Conservation (phyloP, 1,140 invertebrate species). For the Bicyclus anynana region DNA sequence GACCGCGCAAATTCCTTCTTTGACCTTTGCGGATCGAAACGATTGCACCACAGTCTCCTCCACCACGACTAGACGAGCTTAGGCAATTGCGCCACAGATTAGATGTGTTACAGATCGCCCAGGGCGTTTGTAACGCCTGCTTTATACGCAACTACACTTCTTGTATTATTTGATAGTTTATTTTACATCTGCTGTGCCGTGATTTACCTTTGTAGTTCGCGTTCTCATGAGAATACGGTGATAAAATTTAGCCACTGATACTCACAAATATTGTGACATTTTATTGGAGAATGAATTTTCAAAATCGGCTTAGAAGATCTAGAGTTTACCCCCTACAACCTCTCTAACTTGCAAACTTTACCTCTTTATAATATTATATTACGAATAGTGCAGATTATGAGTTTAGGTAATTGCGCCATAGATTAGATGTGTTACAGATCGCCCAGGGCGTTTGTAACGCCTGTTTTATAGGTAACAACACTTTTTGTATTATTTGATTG, state of each 20-base stretch:
- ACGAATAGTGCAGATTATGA: no score
- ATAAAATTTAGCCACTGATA: no score
- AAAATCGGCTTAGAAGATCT: no score
- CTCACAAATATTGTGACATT: no score
- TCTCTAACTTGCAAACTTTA: no score
- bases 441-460: slow-evolving; percentile 20
- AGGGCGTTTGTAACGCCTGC: slow-evolving; percentile 18
- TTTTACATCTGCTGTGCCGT: no score
- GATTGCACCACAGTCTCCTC: slow-evolving; percentile 68
- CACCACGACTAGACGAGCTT: slow-evolving; percentile 64
- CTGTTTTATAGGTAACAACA: background rate
- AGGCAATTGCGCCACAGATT: slow-evolving; percentile 63
- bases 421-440: slow-evolving; percentile 57
- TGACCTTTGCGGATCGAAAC: slow-evolving; percentile 71
- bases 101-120: slow-evolving; percentile 48
- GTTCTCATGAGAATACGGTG: no score
- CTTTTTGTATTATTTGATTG: background rate
- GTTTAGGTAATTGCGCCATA: slow-evolving; percentile 64
- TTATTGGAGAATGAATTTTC: no score
- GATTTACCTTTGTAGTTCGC: no score
- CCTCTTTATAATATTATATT: no score
- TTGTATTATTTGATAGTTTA: background rate
- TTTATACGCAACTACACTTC: background rate
- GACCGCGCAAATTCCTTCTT: slow-evolving; percentile 73
- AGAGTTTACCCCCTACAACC: no score